Evolutionary conservation across 2,888 invertebrate species (phyloP), one percentile per base, ranked within the genome.

Genomic region (Ophion ventricosus): DNA sequence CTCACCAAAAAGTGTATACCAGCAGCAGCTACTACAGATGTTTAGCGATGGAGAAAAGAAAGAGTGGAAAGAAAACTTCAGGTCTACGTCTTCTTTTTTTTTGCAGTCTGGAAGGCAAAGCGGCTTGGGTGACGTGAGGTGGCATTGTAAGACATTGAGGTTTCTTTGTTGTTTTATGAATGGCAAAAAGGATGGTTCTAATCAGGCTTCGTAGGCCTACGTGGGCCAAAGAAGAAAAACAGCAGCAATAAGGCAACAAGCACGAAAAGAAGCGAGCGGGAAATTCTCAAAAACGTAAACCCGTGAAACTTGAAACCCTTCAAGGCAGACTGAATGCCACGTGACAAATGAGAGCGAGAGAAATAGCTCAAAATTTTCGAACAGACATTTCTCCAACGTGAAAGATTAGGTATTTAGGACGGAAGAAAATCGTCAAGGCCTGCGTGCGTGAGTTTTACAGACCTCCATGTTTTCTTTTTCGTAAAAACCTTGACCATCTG

Each of bases 161-260:
- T 63, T 49, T 73, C 74, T 79, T 83, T 83, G 77, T 83, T 72
- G 83, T 80, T 83, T 80, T 74, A 72, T 83, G 83, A 83, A 83
- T 83, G 80, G 76, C 61, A 69, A 54, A 72, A 67, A 61, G 70
- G 40, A 77, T 67, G 43, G 59, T 26, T 54, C 54, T 43, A 67
- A 67, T 57, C 59, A 69, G 25, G 35, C 49, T 57, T 14, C 43
- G 56, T 26, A 63, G 49, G 40, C 35, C 72, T 66, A 59, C 43
- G 80, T 64, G 80, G 17, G 54, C 43, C 26, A 40, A 35, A 56
- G 14, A 10, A 23, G 25, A 40, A 10, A 43, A 14, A 57, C 35
- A 72, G 20, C n/a, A 43, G 40, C 14, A n/a, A 3, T n/a, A 14
- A 29, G 29, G 29, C 20, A 26, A 29, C n/a, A 20, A 70, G 56